Evolutionary conservation across 2,113 vertebrate genomes (phyloP).

Genomic region (Carassius carassius): DNA sequence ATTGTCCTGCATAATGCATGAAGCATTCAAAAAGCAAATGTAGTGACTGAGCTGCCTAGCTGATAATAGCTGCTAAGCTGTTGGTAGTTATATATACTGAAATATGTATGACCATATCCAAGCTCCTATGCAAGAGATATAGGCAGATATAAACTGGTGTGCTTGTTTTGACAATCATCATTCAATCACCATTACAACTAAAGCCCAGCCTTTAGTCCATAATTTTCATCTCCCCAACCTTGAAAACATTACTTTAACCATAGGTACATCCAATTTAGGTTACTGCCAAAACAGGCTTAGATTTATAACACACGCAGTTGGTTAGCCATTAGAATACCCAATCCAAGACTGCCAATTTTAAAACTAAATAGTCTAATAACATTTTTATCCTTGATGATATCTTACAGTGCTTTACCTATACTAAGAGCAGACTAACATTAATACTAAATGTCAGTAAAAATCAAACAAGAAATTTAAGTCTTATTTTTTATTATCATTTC

Average conservation of each 20-base stretch:
- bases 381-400: neutral
- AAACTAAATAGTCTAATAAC: too few species aligned
- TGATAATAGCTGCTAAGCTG: conserved; percentile 11
- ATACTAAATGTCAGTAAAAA: too few species aligned
- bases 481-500: too few species aligned
- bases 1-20: neutral
- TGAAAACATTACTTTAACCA: neutral
- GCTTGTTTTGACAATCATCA: neutral
- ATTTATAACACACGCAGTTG: neutral
- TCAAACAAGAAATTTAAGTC: too few species aligned
- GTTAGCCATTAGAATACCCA: too few species aligned
- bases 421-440: neutral
- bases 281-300: neutral
- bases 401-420: neutral
- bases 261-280: neutral
- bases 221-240: neutral
- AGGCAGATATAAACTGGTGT: neutral
- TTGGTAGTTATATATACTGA: neutral
- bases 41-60: neutral
- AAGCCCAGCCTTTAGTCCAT: neutral
- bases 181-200: neutral
- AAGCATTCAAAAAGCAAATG: neutral
- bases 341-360: too few species aligned
- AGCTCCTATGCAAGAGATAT: neutral
- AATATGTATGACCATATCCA: conserved; percentile 8